A percentile compares a stretch with the other conserved stretches of the same genome.
phyloP scores from a whole-genome alignment of 2,888 invertebrate genomes.

The Clusia tigrina region DNA sequence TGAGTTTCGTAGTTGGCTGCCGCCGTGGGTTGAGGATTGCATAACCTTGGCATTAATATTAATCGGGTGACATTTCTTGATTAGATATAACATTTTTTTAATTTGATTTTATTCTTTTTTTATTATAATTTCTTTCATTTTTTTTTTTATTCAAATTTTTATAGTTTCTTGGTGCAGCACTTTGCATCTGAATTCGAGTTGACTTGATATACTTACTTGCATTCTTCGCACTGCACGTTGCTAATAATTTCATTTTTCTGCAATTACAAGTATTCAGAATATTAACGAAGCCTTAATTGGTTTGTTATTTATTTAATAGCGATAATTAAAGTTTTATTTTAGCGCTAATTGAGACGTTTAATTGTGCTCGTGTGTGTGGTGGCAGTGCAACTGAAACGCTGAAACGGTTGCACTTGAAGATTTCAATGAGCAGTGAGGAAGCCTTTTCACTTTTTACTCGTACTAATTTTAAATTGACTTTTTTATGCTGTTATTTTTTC shows the following conservation, averaged over 20 bases:
- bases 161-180: constrained; percentile 10
- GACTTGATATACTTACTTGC: constrained; percentile 35
- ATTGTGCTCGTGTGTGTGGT: too few relatives aligned
- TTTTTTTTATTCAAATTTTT: constrained; percentile 11
- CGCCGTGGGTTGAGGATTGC: constrained; percentile 10
- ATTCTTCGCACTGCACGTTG: constrained; percentile 31
- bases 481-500: too few relatives aligned
- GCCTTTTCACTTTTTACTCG: too few relatives aligned
- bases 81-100: too few relatives aligned
- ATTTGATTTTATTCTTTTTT: constrained; percentile 15
- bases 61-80: constrained; percentile 14
- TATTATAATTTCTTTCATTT: constrained; percentile 8
- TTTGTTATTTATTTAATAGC: not conserved
- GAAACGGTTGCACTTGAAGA: too few relatives aligned
- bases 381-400: too few relatives aligned
- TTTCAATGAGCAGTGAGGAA: too few relatives aligned
- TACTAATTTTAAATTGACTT: too few relatives aligned
- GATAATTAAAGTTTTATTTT: not conserved
- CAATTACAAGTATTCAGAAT: too few relatives aligned
- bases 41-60: constrained; percentile 24
- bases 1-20: not conserved
- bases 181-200: constrained; percentile 12
- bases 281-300: too few relatives aligned
- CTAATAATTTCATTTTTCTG: constrained; percentile 37
- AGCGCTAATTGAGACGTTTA: too few relatives aligned